These are phyloP conservation scores for Beroe forskalii DNA, from an alignment of 37 sponge, comb jelly and placozoan genomes.

Conservation along the genomic window DNA sequence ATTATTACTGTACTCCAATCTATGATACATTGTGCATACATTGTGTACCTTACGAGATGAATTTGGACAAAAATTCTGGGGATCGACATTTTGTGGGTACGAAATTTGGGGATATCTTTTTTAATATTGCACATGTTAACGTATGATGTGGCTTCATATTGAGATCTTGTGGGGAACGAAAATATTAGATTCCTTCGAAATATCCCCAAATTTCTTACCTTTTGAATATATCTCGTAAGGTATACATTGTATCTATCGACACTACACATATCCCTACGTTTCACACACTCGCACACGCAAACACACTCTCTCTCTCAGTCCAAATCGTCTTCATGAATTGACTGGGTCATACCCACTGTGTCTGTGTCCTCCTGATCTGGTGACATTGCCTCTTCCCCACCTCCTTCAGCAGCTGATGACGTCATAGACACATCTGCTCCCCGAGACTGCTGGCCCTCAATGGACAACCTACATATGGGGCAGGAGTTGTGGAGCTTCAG, in stretches of 20 bases:
- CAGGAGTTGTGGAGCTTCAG: constrained; percentile 72
- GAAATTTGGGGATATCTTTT: too few relatives aligned
- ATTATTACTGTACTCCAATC: too few relatives aligned
- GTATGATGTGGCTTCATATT: too few relatives aligned
- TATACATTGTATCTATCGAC: too few relatives aligned
- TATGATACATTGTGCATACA: background rate
- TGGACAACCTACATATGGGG: constrained; percentile 23
- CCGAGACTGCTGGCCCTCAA: constrained; percentile 5
- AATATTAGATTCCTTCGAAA: too few relatives aligned
- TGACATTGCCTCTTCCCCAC: background rate
- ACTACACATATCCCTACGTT: background rate
- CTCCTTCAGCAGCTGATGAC: background rate
- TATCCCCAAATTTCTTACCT: too few relatives aligned
- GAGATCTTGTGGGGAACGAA: too few relatives aligned
- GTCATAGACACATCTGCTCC: background rate
- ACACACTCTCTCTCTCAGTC: constrained; percentile 10
- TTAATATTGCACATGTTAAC: too few relatives aligned
- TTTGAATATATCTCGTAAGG: too few relatives aligned
- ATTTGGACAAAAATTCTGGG: too few relatives aligned
- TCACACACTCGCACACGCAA: background rate
- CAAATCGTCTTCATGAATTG: constrained; percentile 56
- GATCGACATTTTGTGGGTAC: too few relatives aligned
- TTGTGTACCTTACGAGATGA: too few relatives aligned
- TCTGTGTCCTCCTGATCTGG: background rate
- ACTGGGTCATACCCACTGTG: background rate